phyloP scores from a whole-genome alignment of 2,797 vertebrate genomes.

The Emys orbicularis region DNA sequence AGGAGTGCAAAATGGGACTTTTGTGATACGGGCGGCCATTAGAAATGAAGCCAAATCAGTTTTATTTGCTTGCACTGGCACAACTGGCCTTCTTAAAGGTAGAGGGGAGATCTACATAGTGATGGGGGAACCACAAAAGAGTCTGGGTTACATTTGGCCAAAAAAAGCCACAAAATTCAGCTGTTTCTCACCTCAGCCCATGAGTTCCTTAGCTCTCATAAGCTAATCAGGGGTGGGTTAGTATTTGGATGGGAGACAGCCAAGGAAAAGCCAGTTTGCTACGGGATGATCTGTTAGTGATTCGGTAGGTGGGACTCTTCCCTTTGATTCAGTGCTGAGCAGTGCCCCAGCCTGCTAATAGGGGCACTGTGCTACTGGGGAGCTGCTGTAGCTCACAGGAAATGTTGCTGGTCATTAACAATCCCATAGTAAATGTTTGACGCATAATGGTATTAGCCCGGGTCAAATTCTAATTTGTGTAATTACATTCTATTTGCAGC shows the following conservation, averaged over 20 bases:
- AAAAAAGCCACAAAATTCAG: not conserved
- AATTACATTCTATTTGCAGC: rapidly evolving
- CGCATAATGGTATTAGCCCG: not conserved
- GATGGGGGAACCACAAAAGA: not conserved
- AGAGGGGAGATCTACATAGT: not conserved
- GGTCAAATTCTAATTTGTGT: not conserved
- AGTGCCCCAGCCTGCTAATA: not conserved
- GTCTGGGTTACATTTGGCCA: not conserved
- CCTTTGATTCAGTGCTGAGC: not conserved
- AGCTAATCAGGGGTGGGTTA: not conserved
- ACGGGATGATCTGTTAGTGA: rapidly evolving
- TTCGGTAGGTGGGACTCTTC: not conserved
- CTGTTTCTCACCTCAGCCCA: not conserved
- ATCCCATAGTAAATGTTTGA: rapidly evolving
- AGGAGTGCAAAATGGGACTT: not conserved
- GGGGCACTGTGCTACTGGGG: not conserved
- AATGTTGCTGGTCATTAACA: not conserved
- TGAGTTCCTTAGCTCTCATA: not conserved
- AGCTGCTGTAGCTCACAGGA: not conserved
- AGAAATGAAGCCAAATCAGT: not conserved
- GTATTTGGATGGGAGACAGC: rapidly evolving
- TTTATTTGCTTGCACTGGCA: not conserved
- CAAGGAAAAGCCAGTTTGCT: rapidly evolving
- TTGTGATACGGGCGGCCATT: not conserved
- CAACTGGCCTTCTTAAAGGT: not conserved